phyloP scores from a whole-genome alignment of 92 coral and sea anemone species.

The Umimayanthus kanabou region DNA sequence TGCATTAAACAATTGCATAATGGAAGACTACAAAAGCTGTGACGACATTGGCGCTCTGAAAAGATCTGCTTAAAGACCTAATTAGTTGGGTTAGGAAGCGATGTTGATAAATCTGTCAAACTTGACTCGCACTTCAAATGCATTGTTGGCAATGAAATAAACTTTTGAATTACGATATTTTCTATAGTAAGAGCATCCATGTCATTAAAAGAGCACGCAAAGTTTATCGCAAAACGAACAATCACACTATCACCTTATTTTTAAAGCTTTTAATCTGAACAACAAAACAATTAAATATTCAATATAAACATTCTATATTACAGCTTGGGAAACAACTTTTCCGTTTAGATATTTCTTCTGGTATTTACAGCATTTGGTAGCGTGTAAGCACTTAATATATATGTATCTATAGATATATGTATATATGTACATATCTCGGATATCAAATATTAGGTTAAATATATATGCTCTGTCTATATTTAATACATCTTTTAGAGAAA shows the following conservation, averaged over 20 bases:
- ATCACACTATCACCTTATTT: slow-evolving; percentile 20
- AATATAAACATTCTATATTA: slow-evolving; percentile 40
- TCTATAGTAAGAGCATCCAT: not conserved
- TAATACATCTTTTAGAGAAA: slow-evolving; percentile 14
- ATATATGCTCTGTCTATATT: slow-evolving; percentile 13
- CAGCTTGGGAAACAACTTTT: slow-evolving; percentile 35
- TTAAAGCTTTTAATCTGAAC: slow-evolving; percentile 26
- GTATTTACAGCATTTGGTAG: slow-evolving; percentile 15
- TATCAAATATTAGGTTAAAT: slow-evolving; percentile 26
- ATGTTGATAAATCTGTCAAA: not conserved
- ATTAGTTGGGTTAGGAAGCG: slow-evolving; percentile 33
- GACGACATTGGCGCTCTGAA: slow-evolving; percentile 33
- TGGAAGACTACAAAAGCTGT: not conserved
- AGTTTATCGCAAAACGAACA: slow-evolving; percentile 4
- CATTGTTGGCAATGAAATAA: not conserved
- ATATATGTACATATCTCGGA: slow-evolving; percentile 28
- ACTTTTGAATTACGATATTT: not conserved
- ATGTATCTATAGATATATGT: not conserved
- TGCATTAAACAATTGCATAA: not conserved
- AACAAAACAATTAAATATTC: slow-evolving; percentile 45
- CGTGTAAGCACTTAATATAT: not conserved
- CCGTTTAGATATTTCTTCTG: slow-evolving; percentile 23
- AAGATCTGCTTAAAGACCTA: slow-evolving; percentile 27
- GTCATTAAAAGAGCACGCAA: not conserved
- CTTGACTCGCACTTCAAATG: not conserved